Evolutionary conservation across 2,797 vertebrate genomes (phyloP), one percentile per base, ranked within the genome.

Genomic region (Phyllotis vaccarum): DNA sequence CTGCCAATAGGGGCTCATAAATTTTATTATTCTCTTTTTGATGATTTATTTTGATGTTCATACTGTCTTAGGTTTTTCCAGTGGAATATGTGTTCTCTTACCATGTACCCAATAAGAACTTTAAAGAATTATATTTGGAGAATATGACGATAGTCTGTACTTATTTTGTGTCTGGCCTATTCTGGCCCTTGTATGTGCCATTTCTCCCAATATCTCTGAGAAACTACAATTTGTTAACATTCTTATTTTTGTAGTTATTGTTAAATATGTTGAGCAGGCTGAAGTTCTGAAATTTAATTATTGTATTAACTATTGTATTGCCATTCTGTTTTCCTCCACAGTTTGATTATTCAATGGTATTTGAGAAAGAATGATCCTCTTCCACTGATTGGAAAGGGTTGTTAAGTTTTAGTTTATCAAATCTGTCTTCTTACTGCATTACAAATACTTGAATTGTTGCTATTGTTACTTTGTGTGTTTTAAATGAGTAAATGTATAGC

Each of bases 291-390:
- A 37, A 82, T 91, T 62, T 86, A 70, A 5, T 87, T 14, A 75
- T 92, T 86, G 13, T 62, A 43, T 88, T 90, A 1, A 5, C 85
- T 14, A 75, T 92, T 86, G 13, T 62, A 43, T 88, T 90, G 1
- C 62, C 17, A 78, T 31, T 66, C 2, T 43, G 0, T 66, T 91
- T 97, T 90, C 16, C 72, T 92, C 3, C 21, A 54, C 93, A 74
- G 40, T 90, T 64, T 93, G 24, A 85, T 87, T 40, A 87, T 97
- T 96, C 31, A 81, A 54, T 87, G 19, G 74, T 46, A 91, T 89
- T 93, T 27, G 56, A 85, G 11, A 43, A 86, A 94, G 88, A 90
- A 85, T 66, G 11, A 91, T 16, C 66, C 8, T n/a, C 17, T 85
- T 14, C 3, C 13, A 56, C 9, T 37, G 27, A 66, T 27, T 72